Evolutionary conservation across 2,113 vertebrate genomes (phyloP), one percentile per base, ranked within the genome.

Genomic region (Brachionichthys hirsutus): DNA sequence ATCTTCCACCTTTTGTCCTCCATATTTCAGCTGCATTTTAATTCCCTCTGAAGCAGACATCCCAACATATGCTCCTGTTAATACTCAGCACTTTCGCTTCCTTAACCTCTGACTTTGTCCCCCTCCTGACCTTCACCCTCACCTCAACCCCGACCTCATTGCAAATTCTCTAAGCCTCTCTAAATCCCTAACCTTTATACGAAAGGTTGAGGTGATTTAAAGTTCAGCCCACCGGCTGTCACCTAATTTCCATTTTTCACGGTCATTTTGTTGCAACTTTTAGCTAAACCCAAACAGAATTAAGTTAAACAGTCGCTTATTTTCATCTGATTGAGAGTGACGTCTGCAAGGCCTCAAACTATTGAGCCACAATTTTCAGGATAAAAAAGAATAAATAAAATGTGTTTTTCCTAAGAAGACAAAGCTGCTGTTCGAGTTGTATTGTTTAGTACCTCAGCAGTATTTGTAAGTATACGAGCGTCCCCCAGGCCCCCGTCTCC

Each of bases 81-180:
- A 70, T 35, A 74, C 65, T 74, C 78, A 69, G 67, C 70, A 83
- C 76, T 80, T 81, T 83, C 71, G 75, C 55, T 2, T 10, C 44
- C 20, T 44, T 75, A 13, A 83, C 82, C 80, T 83, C 15, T 72
- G 76, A 85, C 82, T 60, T 58, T 22, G 68, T 19, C 78, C 80
- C 64, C 40, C 62, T 52, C 22, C 62, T 66, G 43, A 75, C 82
- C 77, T 69, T 72, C 69, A 70, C 57, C 63, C 60, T 53, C 14
- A 54, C 36, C 51, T 62, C 34, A 15, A 48, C 54, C 56, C 45
- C 2, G 20, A 63, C 52, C 55, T 46, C 59, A 16, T 24, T 47
- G 30, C 59, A 75, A 74, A 74, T 49, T 49, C 63, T 59, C 64
- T n/a, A 22, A 67, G 56, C 61, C 61, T 49, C 61, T 49, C 52